Evolutionary conservation across 2,888 invertebrate genomes (phyloP), one percentile per base, ranked within the genome.

Genomic region (Lithophane semibrunnea): DNA sequence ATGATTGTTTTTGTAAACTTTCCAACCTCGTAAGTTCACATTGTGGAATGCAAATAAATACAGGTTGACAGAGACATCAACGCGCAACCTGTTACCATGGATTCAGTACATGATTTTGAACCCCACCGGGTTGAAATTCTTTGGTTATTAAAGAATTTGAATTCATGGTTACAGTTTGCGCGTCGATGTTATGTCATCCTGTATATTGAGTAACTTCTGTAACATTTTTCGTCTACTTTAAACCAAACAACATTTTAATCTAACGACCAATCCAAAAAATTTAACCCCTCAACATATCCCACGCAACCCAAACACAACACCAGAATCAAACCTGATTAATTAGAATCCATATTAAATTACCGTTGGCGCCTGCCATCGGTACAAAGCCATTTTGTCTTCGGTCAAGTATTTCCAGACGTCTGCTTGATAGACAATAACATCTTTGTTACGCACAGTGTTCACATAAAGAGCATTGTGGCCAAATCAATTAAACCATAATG

Each of bases 321-420:
- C 85, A 83, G 83, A 87, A 88, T 85, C 85, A 87, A 87, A 87
- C 87, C 76, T 87, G 72, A 87, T 84, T 85, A 85, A 85, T 86
- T 86, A 86, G 81, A 82, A 87, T 75, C 75, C 86, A 84, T 88
- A 87, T 88, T 93, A 90, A 94, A 94, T 96, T 96, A 95, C 96
- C 91, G 92, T 93, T 95, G 96, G 96, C 96, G 96, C 96, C 96
- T 95, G 91, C 92, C 92, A 92, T 92, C 92, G 92, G 92, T 93
- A 96, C 96, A 96, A 96, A 96, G 96, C 91, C 96, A 96, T 96
- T 96, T 96, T 96, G 96, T 96, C 96, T 96, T 94, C 88, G 94
- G 93, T 95, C 96, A 94, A 96, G 96, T 96, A 96, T 95, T 95
- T 93, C 93, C 96, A 96, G 96, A 95, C 96, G 95, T 96, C 96